A percentile compares a stretch with the other conserved stretches of the same genome.
phyloP scores from a whole-genome alignment of 2,888 invertebrate genomes.

The Exocentrus adspersus region DNA sequence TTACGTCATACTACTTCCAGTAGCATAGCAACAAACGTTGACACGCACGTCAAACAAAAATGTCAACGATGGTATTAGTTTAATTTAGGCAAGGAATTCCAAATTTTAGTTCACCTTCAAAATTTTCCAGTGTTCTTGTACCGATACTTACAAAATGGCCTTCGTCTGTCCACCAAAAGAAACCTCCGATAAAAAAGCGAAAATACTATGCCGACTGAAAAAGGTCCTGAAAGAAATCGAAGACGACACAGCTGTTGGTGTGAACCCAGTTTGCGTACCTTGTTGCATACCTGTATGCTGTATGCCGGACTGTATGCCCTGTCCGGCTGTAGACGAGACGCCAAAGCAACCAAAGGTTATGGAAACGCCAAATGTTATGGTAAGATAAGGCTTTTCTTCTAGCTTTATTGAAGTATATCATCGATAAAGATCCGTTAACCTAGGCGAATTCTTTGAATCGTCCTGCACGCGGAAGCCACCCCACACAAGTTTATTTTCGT shows the following conservation, averaged over 20 bases:
- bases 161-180: slow-evolving; percentile 53
- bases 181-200: slow-evolving; percentile 50
- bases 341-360: slow-evolving; percentile 63
- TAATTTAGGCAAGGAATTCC: slow-evolving; percentile 1
- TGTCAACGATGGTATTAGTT: not conserved
- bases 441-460: slow-evolving; percentile 26
- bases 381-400: too few species aligned
- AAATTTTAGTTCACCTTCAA: slow-evolving; percentile 24
- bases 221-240: slow-evolving; percentile 54
- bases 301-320: slow-evolving; percentile 18
- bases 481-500: not conserved
- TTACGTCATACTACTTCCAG: not conserved
- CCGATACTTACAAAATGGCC: slow-evolving; percentile 43
- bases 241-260: slow-evolving; percentile 44
- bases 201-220: slow-evolving; percentile 52
- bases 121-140: slow-evolving; percentile 39
- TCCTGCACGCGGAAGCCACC: not conserved
- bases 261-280: slow-evolving; percentile 63
- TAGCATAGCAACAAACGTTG: not conserved
- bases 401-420: too few species aligned
- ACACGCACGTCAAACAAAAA: not conserved
- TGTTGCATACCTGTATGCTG: slow-evolving; percentile 58
- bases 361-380: slow-evolving; percentile 66
- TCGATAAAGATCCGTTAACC: too few species aligned
- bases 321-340: not conserved